phyloP scores from a whole-genome alignment of 2,113 vertebrate genomes.

The Anarhynchus alexandrinus region DNA sequence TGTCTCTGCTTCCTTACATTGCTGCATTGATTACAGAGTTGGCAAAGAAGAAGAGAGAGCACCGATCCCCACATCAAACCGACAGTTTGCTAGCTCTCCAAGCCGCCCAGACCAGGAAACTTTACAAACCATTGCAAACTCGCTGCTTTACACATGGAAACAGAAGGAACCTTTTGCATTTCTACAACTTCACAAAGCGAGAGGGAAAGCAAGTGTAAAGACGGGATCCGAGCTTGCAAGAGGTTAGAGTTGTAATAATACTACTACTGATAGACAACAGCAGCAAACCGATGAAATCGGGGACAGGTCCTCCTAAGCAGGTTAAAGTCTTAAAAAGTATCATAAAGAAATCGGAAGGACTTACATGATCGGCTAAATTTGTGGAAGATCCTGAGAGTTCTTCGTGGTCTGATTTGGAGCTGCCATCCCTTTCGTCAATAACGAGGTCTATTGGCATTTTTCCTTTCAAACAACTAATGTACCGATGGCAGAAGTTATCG shows the following conservation, averaged over 20 bases:
- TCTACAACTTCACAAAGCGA: background rate
- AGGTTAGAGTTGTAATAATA: background rate
- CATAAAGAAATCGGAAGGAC: constrained; percentile 65
- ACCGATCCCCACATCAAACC: constrained; percentile 9
- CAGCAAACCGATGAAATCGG: background rate
- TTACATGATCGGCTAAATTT: constrained; percentile 98
- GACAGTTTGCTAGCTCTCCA: constrained; percentile 36
- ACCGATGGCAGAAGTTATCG: constrained; percentile 99
- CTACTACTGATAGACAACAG: background rate
- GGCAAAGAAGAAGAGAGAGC: constrained; percentile 47
- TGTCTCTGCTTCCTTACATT: constrained; percentile 8
- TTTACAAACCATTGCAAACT: constrained; percentile 41
- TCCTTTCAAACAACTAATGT: constrained; percentile 99
- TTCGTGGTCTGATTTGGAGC: constrained; percentile 98
- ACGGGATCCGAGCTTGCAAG: background rate
- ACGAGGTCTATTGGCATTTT: constrained; percentile 99
- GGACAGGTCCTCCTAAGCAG: background rate
- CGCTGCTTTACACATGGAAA: background rate
- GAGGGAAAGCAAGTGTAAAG: background rate
- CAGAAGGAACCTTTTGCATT: background rate
- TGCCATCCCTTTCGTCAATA: constrained; percentile 98
- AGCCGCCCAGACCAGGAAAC: constrained; percentile 49
- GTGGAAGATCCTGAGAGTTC: constrained; percentile 99
- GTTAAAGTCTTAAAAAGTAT: background rate
- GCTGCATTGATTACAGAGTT: constrained; percentile 38